Conservation (phyloP, 23 tunicate species). For the Pegea sp. region DNA sequence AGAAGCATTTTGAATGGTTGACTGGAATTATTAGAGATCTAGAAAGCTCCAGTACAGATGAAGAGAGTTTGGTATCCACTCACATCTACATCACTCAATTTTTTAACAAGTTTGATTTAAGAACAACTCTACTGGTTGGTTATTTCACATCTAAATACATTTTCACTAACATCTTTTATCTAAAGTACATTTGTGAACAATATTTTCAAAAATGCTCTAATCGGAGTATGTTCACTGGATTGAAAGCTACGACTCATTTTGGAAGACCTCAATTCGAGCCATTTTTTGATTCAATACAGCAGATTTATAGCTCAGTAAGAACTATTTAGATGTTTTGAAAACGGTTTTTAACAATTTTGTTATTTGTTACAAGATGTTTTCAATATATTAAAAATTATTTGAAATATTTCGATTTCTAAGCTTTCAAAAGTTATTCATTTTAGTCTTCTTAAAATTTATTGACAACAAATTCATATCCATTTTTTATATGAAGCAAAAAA, state of each 20-base stretch:
- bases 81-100: conserved; percentile 94
- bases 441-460: too few species aligned
- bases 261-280: conserved; percentile 86
- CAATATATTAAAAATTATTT: too few species aligned
- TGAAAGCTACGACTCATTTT: conserved; percentile 81
- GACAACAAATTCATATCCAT: not conserved
- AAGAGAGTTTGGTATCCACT: conserved; percentile 62
- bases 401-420: too few species aligned
- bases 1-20: conserved; percentile 94
- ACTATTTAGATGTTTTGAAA: not conserved
- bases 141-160: not conserved
- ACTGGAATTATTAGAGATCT: conserved; percentile 62
- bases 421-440: too few species aligned
- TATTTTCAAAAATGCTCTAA: conserved; percentile 67
- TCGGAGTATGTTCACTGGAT: conserved; percentile 94
- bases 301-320: conserved; percentile 35
- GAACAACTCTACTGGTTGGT: conserved; percentile 86
- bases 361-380: too few species aligned
- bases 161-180: not conserved
- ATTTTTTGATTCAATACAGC: conserved; percentile 59
- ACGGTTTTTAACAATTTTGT: not conserved
- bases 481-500: not conserved
- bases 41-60: conserved; percentile 31
- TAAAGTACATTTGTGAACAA: conserved; percentile 80
- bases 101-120: conserved; percentile 57